Evolutionary conservation across 2,797 vertebrate genomes (phyloP).

Genomic region (Cynopterus sphinx): DNA sequence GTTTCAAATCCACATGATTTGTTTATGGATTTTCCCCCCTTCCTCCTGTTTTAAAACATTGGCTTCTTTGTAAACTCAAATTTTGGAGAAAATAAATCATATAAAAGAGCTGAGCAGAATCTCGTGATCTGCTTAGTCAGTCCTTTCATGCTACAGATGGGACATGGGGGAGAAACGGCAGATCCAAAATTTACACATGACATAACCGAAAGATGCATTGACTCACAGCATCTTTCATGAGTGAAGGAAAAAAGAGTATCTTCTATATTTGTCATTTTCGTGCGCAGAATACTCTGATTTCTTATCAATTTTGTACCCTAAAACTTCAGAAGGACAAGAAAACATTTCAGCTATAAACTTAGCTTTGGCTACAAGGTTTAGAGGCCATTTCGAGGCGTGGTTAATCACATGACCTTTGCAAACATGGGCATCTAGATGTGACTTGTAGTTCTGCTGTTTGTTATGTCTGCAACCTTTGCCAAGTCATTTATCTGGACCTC

Average conservation of each 20-base stretch:
- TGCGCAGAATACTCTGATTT: neutral
- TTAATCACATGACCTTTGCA: neutral
- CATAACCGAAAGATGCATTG: neutral
- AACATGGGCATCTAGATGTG: neutral
- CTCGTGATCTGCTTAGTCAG: neutral
- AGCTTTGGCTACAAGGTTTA: neutral
- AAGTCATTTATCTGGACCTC: neutral
- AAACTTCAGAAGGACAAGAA: neutral
- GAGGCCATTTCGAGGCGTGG: neutral
- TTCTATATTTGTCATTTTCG: neutral
- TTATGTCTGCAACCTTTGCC: neutral
- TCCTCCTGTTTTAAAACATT: conserved; percentile 33
- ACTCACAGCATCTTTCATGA: neutral
- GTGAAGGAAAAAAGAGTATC: neutral
- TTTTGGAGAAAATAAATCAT: neutral
- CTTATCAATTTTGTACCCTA: neutral
- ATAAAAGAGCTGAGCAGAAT: neutral
- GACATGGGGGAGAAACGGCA: neutral
- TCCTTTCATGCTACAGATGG: neutral
- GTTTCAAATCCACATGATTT: conserved; percentile 30
- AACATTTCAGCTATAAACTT: neutral
- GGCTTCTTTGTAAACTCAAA: conserved; percentile 24
- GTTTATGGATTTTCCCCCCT: neutral
- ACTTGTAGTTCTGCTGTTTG: neutral
- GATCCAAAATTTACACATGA: neutral